Conservation (phyloP, 2,797 vertebrate genomes). For the Thunnus albacares region DNA sequence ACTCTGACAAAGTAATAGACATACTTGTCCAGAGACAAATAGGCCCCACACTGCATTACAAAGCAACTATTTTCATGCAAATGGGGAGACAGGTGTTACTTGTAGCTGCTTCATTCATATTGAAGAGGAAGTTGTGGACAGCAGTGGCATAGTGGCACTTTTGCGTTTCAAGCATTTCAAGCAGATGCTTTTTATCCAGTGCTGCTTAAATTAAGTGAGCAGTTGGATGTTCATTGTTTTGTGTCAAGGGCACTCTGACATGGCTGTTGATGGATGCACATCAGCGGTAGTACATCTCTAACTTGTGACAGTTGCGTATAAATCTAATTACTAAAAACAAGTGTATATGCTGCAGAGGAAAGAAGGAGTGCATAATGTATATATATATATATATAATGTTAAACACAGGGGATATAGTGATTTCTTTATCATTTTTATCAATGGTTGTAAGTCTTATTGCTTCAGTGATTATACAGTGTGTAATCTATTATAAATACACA, state of each 20-base stretch:
- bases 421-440: background rate
- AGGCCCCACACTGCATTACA: constrained; percentile 9
- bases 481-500: background rate
- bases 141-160: constrained; percentile 6
- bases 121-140: constrained; percentile 33
- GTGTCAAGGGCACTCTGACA: constrained; percentile 42
- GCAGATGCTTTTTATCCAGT: constrained; percentile 31
- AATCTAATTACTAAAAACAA: constrained; percentile 30
- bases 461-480: background rate
- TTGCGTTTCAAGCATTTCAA: constrained; percentile 9
- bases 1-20: constrained; percentile 1
- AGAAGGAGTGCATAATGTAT: background rate
- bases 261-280: constrained; percentile 33
- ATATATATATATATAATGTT: constrained; percentile 3
- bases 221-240: constrained; percentile 24
- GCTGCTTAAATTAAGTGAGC: constrained; percentile 33
- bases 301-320: background rate
- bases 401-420: background rate
- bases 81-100: constrained; percentile 7
- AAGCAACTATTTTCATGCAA: constrained; percentile 33
- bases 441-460: background rate
- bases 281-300: constrained; percentile 23
- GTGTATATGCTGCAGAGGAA: constrained; percentile 3
- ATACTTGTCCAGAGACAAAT: background rate
- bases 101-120: constrained; percentile 35